Conservation (phyloP, 1,140 invertebrate species). For the Pseudomyrmex dendroicus region DNA sequence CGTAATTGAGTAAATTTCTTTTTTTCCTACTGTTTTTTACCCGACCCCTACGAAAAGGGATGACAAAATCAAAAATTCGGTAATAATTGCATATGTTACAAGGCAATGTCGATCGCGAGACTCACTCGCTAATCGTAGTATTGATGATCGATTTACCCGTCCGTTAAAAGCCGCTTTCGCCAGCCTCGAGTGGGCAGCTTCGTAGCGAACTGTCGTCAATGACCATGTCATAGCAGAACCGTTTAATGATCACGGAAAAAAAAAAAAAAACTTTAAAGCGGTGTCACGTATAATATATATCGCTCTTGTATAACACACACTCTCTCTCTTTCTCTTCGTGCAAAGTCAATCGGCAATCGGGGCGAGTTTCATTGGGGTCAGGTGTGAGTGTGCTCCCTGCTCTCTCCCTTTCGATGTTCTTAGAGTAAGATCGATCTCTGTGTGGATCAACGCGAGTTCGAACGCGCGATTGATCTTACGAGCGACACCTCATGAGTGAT, state of each 20-base stretch:
- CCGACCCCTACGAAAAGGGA: slow-evolving; percentile 85
- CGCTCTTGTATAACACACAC: slow-evolving; percentile 29
- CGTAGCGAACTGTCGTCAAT: slow-evolving; percentile 81
- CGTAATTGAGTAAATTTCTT: slow-evolving; percentile 80
- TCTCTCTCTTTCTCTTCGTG: not conserved
- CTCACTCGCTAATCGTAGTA: slow-evolving; percentile 65
- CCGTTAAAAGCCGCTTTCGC: slow-evolving; percentile 72
- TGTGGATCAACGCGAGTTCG: slow-evolving; percentile 63
- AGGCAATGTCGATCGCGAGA: slow-evolving; percentile 61
- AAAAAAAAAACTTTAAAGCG: slow-evolving; percentile 1
- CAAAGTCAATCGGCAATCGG: slow-evolving; percentile 80
- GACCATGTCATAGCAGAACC: slow-evolving; percentile 81
- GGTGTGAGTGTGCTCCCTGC: slow-evolving; percentile 83
- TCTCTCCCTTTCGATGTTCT: slow-evolving; percentile 81
- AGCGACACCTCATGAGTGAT: slow-evolving; percentile 81
- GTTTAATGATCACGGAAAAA: slow-evolving; percentile 2
- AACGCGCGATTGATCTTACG: slow-evolving; percentile 71
- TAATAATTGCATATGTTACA: not conserved
- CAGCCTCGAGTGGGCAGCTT: slow-evolving; percentile 83
- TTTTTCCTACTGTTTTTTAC: slow-evolving; percentile 68
- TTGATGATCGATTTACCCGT: slow-evolving; percentile 62
- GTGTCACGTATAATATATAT: not conserved
- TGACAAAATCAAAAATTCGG: slow-evolving; percentile 76
- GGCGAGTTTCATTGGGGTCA: slow-evolving; percentile 84
- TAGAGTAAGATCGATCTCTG: slow-evolving; percentile 77